These are phyloP conservation scores for Zele albiditarsus DNA, from an alignment of 2,888 invertebrate genomes.

Conservation along the genomic window DNA sequence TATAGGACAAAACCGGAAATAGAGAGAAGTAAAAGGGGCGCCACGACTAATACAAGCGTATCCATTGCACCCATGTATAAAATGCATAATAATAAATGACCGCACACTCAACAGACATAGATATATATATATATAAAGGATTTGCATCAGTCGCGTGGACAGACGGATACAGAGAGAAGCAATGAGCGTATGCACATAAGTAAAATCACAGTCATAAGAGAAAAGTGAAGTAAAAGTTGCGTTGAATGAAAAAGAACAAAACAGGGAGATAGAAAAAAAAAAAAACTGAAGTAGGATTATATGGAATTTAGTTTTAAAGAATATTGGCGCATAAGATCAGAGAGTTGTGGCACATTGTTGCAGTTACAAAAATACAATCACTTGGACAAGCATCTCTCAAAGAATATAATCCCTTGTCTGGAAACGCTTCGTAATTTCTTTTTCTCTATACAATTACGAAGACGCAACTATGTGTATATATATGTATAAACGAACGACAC, in stretches of 20 bases:
- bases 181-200: neutral
- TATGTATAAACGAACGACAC: neutral
- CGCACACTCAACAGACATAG: neutral
- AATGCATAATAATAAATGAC: constrained; percentile 1
- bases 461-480: neutral
- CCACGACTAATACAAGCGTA: constrained; percentile 2
- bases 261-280: neutral
- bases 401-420: neutral
- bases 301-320: constrained; percentile 2
- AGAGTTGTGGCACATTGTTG: neutral
- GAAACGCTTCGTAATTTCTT: neutral
- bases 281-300: neutral
- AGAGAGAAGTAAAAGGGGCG: neutral
- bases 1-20: neutral
- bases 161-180: neutral
- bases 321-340: constrained; percentile 1
- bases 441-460: neutral
- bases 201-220: neutral
- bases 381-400: neutral
- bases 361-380: neutral
- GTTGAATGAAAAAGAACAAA: neutral
- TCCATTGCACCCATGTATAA: neutral
- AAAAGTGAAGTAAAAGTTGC: neutral
- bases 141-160: neutral
- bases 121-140: neutral